Base-by-base conservation (phyloP, 2,113 vertebrate genomes). In the Numida meleagris region DNA sequence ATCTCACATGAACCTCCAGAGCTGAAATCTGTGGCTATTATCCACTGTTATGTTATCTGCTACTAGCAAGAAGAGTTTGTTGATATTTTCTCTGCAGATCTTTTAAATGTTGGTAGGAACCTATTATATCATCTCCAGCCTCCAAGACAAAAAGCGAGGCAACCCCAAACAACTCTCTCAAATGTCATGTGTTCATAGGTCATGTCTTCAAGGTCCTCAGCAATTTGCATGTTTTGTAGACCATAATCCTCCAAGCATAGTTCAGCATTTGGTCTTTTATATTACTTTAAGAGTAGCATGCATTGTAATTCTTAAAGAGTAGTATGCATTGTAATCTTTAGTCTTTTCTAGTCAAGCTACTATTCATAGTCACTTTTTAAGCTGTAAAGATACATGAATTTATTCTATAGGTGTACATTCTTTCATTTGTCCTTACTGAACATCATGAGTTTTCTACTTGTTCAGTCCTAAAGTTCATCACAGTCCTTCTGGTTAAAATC, bases 231-330 rank as follows among this genome's bases (percentile, higher is more conserved):
- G 36, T 72, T 63, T 14, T 90, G 33, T 5, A 46, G 61, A 34
- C 3, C 2, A 40, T 43, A 40, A 8, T 12, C 31, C 53, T 8
- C 14, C 15, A 73, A 77, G 88, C 29, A 8, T 33, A 38, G 25
- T 51, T 61, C 23, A 24, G 1, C 29, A 29, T 57, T 25, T 38
- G 6, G 2, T 19, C 31, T 57, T 33, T 33, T 55, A 55, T 29
- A 55, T 29, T 55, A 31, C 31, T 25, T 57, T 15, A 53, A 46
- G 9, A 0, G 0, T 14, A 18, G 8, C 19, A 40, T 46, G 67
- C 23, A 68, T 12, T 24, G 21, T 23, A 51, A 82, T 40, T n/a
- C 31, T 25, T 57, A 13, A 53, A 46, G 9, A 0, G 0, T 14
- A 18, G 8, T 20, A 40, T 46, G 67, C 23, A 68, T 12, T 24